Evolutionary conservation across 2,797 vertebrate species (phyloP).

Genomic region (Microctenopoma steveboyesi): DNA sequence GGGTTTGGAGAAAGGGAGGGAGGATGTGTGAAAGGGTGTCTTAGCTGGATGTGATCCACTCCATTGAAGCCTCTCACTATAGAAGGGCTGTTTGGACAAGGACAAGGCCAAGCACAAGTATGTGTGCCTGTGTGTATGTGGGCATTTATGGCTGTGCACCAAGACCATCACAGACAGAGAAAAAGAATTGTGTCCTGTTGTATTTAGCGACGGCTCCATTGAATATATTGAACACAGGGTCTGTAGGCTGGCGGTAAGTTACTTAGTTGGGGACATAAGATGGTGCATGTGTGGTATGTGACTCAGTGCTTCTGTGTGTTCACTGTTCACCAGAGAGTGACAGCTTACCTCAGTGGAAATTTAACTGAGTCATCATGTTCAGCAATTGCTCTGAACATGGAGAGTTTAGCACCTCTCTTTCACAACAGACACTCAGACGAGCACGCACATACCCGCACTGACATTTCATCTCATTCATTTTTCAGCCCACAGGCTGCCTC

Average conservation of each 20-base stretch:
- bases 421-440: constrained; percentile 24
- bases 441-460: background rate
- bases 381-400: constrained; percentile 42
- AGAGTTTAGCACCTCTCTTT: constrained; percentile 50
- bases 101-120: constrained; percentile 66
- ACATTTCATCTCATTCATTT: background rate
- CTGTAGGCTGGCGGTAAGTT: background rate
- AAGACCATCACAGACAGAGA: constrained; percentile 50
- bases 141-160: constrained; percentile 44
- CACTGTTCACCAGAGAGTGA: constrained; percentile 63
- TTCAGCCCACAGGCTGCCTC: too few species aligned
- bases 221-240: constrained; percentile 35
- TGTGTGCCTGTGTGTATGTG: constrained; percentile 35
- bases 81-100: constrained; percentile 73
- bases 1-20: constrained; percentile 70
- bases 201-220: constrained; percentile 34
- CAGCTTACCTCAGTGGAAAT: constrained; percentile 79
- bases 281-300: constrained; percentile 27
- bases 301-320: constrained; percentile 61
- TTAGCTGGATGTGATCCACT: constrained; percentile 79
- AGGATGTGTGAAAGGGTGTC: constrained; percentile 80
- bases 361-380: constrained; percentile 77
- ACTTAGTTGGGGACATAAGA: constrained; percentile 21
- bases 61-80: constrained; percentile 73
- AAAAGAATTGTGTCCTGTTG: constrained; percentile 30